These are phyloP conservation scores for Machaerirhynchus nigripectus DNA, from an alignment of 2,113 vertebrate species.

Conservation along the genomic window DNA sequence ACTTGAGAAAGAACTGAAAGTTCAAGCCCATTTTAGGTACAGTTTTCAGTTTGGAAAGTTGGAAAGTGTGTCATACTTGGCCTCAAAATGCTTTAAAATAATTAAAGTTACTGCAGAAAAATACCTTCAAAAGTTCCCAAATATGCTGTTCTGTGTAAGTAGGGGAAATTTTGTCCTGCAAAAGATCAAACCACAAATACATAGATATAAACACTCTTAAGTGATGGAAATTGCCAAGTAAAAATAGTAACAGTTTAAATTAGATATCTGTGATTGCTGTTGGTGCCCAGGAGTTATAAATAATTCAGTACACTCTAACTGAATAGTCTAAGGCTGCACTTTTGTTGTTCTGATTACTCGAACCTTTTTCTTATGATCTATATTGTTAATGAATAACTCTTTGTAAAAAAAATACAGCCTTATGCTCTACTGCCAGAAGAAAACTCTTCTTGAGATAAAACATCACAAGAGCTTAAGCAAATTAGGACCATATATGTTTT, in stretches of 20 bases:
- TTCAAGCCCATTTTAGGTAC: not conserved
- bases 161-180: conserved; percentile 1
- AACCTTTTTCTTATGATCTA: not conserved
- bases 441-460: not conserved
- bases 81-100: not conserved
- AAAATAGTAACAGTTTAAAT: conserved; percentile 65
- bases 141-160: not conserved
- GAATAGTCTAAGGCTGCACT: conserved; percentile 32
- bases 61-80: not conserved
- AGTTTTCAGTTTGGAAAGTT: not conserved
- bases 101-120: not conserved
- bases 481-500: not conserved
- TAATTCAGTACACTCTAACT: conserved; percentile 43
- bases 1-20: not conserved
- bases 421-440: not conserved
- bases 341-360: not conserved
- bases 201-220: conserved; percentile 35
- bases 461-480: not conserved
- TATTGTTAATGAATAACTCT: not conserved
- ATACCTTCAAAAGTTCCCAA: not conserved
- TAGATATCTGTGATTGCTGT: conserved; percentile 29
- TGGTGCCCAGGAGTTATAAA: conserved; percentile 53
- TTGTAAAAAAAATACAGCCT: conserved; percentile 2
- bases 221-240: conserved; percentile 30
- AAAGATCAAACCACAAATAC: conserved; percentile 47